phyloP scores from a whole-genome alignment of 1,140 invertebrate genomes.

The Drosophila azteca region DNA sequence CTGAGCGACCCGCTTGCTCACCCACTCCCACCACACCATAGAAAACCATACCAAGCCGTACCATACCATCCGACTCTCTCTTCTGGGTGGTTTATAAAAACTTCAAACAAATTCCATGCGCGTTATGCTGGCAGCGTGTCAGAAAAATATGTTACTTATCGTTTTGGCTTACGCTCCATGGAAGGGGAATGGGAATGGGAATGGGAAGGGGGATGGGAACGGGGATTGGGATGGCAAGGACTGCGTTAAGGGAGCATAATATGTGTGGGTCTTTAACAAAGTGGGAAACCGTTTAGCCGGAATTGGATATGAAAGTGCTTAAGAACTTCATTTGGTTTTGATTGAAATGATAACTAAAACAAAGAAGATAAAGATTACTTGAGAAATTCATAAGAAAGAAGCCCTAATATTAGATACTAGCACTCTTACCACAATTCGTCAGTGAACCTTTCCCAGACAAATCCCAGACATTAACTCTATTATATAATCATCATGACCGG shows the following conservation, averaged over 20 bases:
- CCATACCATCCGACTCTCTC: slow-evolving; percentile 19
- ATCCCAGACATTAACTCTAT: too few species aligned
- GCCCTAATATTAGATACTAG: too few species aligned
- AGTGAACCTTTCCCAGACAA: too few species aligned
- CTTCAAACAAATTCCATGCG: slow-evolving; percentile 73
- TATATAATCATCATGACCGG: too few species aligned
- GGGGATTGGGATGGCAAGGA: neutral
- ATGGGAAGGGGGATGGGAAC: slow-evolving; percentile 1
- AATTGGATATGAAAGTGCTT: slow-evolving; percentile 15
- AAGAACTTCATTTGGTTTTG: slow-evolving; percentile 33
- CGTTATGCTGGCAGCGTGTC: slow-evolving; percentile 67
- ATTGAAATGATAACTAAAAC: slow-evolving; percentile 6
- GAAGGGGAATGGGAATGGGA: slow-evolving; percentile 13
- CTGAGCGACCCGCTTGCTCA: slow-evolving; percentile 19
- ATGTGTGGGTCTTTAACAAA: slow-evolving; percentile 34
- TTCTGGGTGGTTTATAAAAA: slow-evolving; percentile 63
- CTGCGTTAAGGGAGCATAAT: slow-evolving; percentile 9
- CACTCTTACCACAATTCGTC: too few species aligned
- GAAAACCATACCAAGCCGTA: slow-evolving; percentile 6
- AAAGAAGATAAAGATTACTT: too few species aligned
- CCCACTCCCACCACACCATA: too few species aligned
- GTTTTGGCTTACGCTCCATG: slow-evolving; percentile 37
- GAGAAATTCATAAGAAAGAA: too few species aligned
- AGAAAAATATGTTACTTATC: slow-evolving; percentile 78
- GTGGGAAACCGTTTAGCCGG: slow-evolving; percentile 32